Evolutionary conservation across 2,888 invertebrate species (phyloP), one percentile per base, ranked within the genome.

Genomic region (Perizoma affinitatum): DNA sequence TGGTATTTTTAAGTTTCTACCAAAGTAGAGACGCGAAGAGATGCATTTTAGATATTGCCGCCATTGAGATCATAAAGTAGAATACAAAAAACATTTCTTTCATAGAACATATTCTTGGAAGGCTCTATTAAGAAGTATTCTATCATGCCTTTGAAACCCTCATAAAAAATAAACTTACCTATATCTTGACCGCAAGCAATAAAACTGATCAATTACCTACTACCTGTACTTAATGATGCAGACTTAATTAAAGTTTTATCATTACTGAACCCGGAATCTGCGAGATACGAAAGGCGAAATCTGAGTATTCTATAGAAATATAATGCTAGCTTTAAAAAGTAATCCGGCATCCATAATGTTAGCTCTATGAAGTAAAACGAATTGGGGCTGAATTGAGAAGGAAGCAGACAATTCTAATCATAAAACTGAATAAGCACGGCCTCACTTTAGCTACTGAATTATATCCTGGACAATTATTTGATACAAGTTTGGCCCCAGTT

Each of bases 181-280:
- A 54, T 5, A 44, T 44, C 35, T 52, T 45, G 44, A 58, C 58
- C 54, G 54, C 62, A 55, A 58, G 53, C 56, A 63, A 67, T 69
- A 67, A 65, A 69, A 63, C 49, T 62, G 62, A 62, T 64, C 61
- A 62, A 65, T 63, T 58, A 61, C 22, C 22, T 22, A 22, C 66
- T 53, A 65, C 66, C 61, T 62, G 62, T 64, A 62, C 50, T 55
- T 61, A 65, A 63, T 63, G 65, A 67, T 63, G 61, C 51, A 63
- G 60, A 58, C 49, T 61, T 54, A 59, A 55, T 63, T 54, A 65
- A 57, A 47, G 38, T 63, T 65, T 59, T 61, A 61, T 56, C 56
- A 63, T 66, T 63, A 60, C 59, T 56, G 63, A 63, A 67, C 61
- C 65, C 68, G 65, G 69, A 65, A 69, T 59, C 49, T 49, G 35